phyloP scores from a whole-genome alignment of 2,797 vertebrate genomes.

The Triplophysa yarkandensis region DNA sequence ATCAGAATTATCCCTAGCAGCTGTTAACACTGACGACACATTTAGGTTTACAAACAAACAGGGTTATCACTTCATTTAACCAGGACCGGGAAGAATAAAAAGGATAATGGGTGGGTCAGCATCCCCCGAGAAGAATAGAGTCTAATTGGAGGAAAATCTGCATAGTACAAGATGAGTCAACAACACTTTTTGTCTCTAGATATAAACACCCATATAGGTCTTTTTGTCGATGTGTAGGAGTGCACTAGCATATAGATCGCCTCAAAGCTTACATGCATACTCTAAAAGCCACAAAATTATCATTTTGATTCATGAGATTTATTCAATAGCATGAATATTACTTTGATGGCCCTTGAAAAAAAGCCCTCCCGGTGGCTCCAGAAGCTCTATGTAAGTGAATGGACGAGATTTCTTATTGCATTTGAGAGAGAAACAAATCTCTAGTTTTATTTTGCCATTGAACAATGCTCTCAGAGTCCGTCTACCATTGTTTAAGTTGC shows the following conservation, averaged over 20 bases:
- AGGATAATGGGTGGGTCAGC: not conserved
- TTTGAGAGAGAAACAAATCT: slow-evolving; percentile 43
- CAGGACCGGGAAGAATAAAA: not conserved
- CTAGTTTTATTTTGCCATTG: slow-evolving; percentile 32
- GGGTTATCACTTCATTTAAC: not conserved
- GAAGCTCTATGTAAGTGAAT: slow-evolving; percentile 10
- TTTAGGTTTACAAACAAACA: slow-evolving; percentile 49
- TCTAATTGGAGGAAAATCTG: not conserved
- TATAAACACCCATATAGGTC: not conserved
- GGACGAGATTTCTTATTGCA: slow-evolving; percentile 22
- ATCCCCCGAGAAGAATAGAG: no score
- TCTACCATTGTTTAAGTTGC: slow-evolving; percentile 33
- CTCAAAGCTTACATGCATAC: not conserved
- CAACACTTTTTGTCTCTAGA: not conserved
- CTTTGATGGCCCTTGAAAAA: slow-evolving; percentile 26
- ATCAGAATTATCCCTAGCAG: slow-evolving; percentile 66
- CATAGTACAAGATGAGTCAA: not conserved
- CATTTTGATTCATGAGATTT: not conserved
- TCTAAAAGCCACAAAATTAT: not conserved
- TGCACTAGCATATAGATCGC: not conserved
- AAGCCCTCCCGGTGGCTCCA: not conserved
- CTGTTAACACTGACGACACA: slow-evolving; percentile 65
- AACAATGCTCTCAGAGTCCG: slow-evolving; percentile 34
- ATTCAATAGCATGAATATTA: slow-evolving; percentile 25
- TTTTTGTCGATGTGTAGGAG: not conserved